These are phyloP conservation scores for Mesocentrotus franciscanus DNA, from an alignment of 53 echinoderm and acorn worm species.

Conservation along the genomic window DNA sequence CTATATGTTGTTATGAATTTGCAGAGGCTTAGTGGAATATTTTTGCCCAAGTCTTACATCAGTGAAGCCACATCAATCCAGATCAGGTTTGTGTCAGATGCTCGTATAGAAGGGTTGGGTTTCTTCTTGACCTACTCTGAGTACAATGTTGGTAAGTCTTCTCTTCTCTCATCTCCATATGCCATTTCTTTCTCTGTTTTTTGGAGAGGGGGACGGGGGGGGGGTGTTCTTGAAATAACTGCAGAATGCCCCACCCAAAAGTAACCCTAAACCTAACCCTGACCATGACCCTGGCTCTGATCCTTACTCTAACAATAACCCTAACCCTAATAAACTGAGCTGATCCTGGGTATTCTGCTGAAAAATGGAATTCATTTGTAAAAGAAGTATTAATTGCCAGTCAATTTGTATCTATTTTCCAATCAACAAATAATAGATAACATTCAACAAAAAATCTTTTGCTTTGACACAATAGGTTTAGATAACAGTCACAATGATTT, in stretches of 20 bases:
- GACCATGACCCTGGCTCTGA: no score
- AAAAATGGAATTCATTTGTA: neutral
- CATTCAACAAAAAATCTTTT: neutral
- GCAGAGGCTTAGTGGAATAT: slow-evolving; percentile 74
- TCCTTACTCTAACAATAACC: no score
- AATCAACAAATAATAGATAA: neutral
- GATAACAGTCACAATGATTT: no score
- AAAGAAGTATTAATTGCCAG: neutral
- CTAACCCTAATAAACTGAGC: no score
- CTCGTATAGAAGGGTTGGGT: slow-evolving; percentile 64
- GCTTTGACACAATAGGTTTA: neutral
- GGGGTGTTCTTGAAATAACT: no score
- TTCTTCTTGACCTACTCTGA: slow-evolving; percentile 74
- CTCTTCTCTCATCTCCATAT: neutral
- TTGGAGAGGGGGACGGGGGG: neutral
- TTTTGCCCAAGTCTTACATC: slow-evolving; percentile 79
- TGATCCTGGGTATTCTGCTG: no score
- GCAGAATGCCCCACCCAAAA: no score
- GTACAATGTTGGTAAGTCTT: slow-evolving; percentile 76
- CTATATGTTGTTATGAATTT: neutral
- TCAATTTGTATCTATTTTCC: neutral
- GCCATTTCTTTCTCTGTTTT: neutral
- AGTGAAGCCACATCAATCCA: slow-evolving; percentile 73
- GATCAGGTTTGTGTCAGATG: slow-evolving; percentile 76
- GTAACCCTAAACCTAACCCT: no score